Conservation (phyloP, 1,140 invertebrate species). For the Heterodera carotae region DNA sequence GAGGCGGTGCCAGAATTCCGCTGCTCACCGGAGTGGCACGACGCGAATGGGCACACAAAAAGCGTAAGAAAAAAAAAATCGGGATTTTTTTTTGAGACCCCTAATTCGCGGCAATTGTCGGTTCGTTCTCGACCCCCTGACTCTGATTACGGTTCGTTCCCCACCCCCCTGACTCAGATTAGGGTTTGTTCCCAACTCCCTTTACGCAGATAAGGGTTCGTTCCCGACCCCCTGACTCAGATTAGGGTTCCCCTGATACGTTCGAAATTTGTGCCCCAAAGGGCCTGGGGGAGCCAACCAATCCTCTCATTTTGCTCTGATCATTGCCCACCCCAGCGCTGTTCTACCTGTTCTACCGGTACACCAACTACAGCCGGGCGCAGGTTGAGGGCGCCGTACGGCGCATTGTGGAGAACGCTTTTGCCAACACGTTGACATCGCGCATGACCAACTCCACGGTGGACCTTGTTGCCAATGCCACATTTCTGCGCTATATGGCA, state of each 20-base stretch:
- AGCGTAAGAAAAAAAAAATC: slow-evolving; percentile 42
- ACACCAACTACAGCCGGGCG: slow-evolving; percentile 46
- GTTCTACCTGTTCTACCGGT: slow-evolving; percentile 60
- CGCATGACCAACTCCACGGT: slow-evolving; percentile 58
- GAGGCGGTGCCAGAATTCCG: slow-evolving; percentile 55
- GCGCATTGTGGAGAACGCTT: slow-evolving; percentile 32
- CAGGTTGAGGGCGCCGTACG: slow-evolving; percentile 47
- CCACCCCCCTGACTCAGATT: too few relatives aligned
- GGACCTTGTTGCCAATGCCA: slow-evolving; percentile 59
- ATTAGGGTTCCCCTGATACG: too few relatives aligned
- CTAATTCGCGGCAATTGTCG: too few relatives aligned
- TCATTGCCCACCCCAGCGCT: slow-evolving; percentile 40
- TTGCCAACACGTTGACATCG: slow-evolving; percentile 30
- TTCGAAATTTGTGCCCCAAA: too few relatives aligned
- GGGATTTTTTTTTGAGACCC: too few relatives aligned
- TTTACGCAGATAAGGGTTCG: too few relatives aligned
- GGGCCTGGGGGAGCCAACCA: too few relatives aligned
- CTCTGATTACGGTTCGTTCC: too few relatives aligned
- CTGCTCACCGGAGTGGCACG: slow-evolving; percentile 62
- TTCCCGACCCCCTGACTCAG: too few relatives aligned
- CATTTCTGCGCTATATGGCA: slow-evolving; percentile 57
- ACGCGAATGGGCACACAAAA: slow-evolving; percentile 64
- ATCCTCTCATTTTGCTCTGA: slow-evolving; percentile 10
- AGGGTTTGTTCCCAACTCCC: too few relatives aligned
- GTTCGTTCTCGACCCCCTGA: too few relatives aligned